Percentiles rank a stretch among this genome's conserved stretches.
phyloP scores from a whole-genome alignment of 2,113 vertebrate species.

The Synodontis membranacea region DNA sequence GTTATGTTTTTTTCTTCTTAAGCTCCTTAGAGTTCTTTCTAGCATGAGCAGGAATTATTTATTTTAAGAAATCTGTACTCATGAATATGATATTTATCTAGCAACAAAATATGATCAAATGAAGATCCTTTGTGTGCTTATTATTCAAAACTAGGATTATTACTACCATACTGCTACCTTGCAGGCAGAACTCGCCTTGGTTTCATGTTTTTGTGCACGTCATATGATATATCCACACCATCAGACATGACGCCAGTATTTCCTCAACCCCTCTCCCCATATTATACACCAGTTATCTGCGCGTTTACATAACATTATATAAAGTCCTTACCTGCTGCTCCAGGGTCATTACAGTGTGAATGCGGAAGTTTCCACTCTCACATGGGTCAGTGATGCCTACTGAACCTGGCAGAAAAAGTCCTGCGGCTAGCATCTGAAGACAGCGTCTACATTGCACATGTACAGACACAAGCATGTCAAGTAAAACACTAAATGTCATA shows the following conservation, averaged over 20 bases:
- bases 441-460: constrained; percentile 78
- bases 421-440: constrained; percentile 93
- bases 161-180: too few species aligned
- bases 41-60: neutral
- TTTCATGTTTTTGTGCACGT: neutral
- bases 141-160: neutral
- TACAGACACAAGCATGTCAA: neutral
- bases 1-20: neutral
- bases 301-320: neutral
- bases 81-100: neutral
- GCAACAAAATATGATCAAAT: neutral
- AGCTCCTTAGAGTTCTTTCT: neutral
- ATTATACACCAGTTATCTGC: neutral
- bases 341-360: constrained; percentile 97
- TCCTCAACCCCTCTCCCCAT: too few species aligned
- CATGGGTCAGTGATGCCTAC: constrained; percentile 97
- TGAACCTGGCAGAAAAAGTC: constrained; percentile 91
- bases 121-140: neutral
- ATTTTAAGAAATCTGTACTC: neutral
- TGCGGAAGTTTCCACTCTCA: constrained; percentile 94
- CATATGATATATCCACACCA: neutral
- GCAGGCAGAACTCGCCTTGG: neutral
- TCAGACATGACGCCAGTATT: neutral
- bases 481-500: neutral
- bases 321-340: constrained; percentile 86